Evolutionary conservation across 2,113 vertebrate species (phyloP), one percentile per base, ranked within the genome.

Genomic region (Psophia crepitans): DNA sequence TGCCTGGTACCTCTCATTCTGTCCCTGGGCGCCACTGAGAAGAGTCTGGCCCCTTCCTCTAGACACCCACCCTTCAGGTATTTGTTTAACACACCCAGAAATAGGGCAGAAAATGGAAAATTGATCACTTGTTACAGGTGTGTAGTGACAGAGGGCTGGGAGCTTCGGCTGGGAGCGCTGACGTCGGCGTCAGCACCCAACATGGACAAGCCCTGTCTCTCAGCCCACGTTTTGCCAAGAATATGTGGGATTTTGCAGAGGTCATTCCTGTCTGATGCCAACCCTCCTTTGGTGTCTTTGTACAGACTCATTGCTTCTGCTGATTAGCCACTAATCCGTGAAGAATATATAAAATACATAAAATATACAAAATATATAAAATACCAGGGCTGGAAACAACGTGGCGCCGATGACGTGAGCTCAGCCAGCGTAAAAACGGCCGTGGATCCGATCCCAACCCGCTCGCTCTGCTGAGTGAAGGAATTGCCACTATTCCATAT

Each of bases 91-190:
- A 15, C 28, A 9, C 23, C 23, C 56, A 71, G 64, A 60, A 80
- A 48, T 1, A 3, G 19, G 32, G 19, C 32, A n/a, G 63, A 60
- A 76, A n/a, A 1, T 6, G 17, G 61, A 24, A 19, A 5, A 37
- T 18, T 1, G 14, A 8, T 16, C 61, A 1, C 46, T 51, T 9
- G 7, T 48, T 7, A 3, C 1, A 0, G 13, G 64, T 5, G 15
- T 7, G 37, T 35, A 23, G 37, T 14, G 53, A 12, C 54, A 14
- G n/a, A 15, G 28, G 53, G 33, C 43, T 3, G 32, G 8, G 76
- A 41, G 26, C 58, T 44, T 12, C 0, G 4, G 6, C 43, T n/a
- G 44, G 53, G 8, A 8, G 14, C 10, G 0, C 78, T 39, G 76
- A n/a, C 23, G 54, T 60, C 1, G 0, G 6, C 35, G 3, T 33